These are phyloP conservation scores for Syncerus caffer DNA, from an alignment of 2,797 vertebrate genomes.

Conservation along the genomic window DNA sequence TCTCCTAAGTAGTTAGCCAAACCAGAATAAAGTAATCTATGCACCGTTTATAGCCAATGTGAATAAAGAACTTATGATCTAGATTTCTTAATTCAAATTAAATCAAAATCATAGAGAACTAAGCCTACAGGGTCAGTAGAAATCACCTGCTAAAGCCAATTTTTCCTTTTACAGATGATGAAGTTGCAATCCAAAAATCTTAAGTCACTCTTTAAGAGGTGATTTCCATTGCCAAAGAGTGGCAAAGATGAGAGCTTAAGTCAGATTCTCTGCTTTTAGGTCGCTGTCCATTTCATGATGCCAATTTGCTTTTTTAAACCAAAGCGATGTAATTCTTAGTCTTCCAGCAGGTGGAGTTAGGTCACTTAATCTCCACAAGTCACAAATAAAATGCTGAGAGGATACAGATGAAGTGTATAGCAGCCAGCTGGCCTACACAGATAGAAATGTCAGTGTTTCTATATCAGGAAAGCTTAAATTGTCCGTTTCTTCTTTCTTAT, in stretches of 20 bases:
- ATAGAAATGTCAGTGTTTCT: not conserved
- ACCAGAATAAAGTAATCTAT: not conserved
- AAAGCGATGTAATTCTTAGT: not conserved
- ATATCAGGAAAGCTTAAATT: not conserved
- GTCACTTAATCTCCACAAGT: conserved; percentile 33
- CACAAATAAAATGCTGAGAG: not conserved
- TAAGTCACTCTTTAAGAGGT: not conserved
- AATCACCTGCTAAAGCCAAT: not conserved
- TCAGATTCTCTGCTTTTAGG: not conserved
- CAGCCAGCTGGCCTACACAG: not conserved
- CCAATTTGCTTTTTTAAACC: not conserved
- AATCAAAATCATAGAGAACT: not conserved
- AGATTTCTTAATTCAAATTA: not conserved
- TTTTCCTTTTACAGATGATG: not conserved
- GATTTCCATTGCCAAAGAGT: not conserved
- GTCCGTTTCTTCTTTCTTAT: not conserved
- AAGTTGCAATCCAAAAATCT: not conserved
- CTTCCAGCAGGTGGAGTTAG: conserved; percentile 65
- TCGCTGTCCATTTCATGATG: not conserved
- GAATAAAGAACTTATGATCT: not conserved
- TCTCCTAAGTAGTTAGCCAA: not conserved
- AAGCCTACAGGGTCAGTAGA: not conserved
- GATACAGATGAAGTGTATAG: not conserved
- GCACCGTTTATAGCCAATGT: not conserved
- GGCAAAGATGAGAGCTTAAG: not conserved